phyloP scores from a whole-genome alignment of 2,113 vertebrate species.

The Prunella himalayana region DNA sequence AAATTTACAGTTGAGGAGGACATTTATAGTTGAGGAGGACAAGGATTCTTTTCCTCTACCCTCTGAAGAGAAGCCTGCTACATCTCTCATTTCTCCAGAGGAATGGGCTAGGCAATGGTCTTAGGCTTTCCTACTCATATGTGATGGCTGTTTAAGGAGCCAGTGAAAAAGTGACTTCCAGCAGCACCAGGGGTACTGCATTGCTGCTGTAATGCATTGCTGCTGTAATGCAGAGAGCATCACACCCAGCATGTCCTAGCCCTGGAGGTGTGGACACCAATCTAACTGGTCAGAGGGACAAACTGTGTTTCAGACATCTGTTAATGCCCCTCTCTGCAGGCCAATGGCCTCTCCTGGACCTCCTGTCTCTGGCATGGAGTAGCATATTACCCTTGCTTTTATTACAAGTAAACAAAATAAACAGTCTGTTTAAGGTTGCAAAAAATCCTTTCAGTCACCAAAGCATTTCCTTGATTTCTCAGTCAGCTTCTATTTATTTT shows the following conservation, averaged over 20 bases:
- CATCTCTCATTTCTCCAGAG: not conserved
- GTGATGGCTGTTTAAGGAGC: not conserved
- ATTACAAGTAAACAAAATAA: not conserved
- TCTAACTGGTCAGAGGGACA: not conserved
- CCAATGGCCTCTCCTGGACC: not conserved
- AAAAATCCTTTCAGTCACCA: not conserved
- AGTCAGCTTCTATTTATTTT: not conserved
- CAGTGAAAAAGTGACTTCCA: not conserved
- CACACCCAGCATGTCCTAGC: too few species aligned
- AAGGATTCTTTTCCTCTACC: not conserved
- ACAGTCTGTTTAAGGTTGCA: not conserved
- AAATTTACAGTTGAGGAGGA: not conserved
- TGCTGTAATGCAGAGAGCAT: not conserved
- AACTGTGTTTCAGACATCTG: accelerated
- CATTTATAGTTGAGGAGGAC: not conserved
- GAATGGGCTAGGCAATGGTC: not conserved
- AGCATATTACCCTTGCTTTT: not conserved
- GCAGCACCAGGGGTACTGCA: not conserved
- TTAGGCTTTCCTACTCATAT: not conserved
- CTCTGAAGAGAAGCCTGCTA: not conserved
- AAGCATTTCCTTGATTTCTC: not conserved
- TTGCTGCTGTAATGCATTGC: not conserved
- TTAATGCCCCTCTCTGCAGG: not conserved
- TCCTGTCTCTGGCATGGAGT: not conserved
- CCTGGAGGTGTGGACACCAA: not conserved